A percentile compares a stretch with the other conserved stretches of the same genome.
Conservation (phyloP, 2,113 vertebrate genomes). For the Agapornis roseicollis region DNA sequence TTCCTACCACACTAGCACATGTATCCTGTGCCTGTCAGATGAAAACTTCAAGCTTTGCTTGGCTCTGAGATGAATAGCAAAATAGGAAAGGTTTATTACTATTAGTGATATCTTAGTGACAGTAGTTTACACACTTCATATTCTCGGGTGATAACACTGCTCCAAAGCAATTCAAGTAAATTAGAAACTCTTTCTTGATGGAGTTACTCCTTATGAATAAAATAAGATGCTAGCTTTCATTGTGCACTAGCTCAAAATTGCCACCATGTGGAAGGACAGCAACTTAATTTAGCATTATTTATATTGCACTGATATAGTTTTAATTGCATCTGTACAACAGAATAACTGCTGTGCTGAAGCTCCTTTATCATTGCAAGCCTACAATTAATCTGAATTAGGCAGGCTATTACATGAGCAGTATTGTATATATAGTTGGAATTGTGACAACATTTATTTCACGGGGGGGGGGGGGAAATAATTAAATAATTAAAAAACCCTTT, state of each 20-base stretch:
- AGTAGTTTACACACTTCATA: neutral
- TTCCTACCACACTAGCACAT: neutral
- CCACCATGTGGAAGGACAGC: conserved; percentile 71
- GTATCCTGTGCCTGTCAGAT: neutral
- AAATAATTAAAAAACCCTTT: neutral
- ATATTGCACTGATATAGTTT: conserved; percentile 14
- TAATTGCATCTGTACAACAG: conserved; percentile 47
- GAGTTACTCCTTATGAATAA: conserved; percentile 28
- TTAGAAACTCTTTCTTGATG: conserved; percentile 26
- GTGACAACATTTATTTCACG: conserved; percentile 13
- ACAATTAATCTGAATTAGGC: conserved; percentile 68
- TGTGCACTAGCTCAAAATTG: conserved; percentile 73
- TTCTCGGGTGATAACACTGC: neutral
- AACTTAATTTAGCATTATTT: conserved; percentile 39
- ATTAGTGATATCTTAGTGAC: conserved; percentile 7
- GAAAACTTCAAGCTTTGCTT: conserved; percentile 24
- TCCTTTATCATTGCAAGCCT: conserved; percentile 46
- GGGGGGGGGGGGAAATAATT: neutral
- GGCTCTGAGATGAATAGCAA: neutral
- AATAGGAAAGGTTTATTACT: conserved; percentile 5
- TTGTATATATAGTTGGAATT: conserved; percentile 4
- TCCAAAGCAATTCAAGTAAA: conserved; percentile 38
- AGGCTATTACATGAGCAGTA: conserved; percentile 24
- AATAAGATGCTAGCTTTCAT: neutral
- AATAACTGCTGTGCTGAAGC: conserved; percentile 46